A percentile compares a stretch with the other conserved stretches of the same genome.
Conservation (phyloP, 2,797 vertebrate species). For the Bovichtus variegatus region DNA sequence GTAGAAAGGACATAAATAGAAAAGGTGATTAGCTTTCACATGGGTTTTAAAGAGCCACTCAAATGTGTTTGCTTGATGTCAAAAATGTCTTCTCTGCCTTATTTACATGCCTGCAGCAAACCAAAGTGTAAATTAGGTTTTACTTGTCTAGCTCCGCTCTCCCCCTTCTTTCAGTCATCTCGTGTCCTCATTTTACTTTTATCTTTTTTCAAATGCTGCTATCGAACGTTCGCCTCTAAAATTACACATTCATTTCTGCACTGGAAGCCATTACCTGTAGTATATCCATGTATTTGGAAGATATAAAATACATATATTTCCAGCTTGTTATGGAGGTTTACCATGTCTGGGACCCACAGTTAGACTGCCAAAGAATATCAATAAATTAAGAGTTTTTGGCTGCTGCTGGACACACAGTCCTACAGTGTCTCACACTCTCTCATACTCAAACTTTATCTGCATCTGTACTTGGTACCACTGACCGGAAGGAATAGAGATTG, state of each 20-base stretch:
- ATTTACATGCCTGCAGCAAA: not conserved
- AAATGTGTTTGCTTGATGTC: not conserved
- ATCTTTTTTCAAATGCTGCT: not conserved
- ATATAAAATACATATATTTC: not conserved
- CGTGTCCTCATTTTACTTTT: not conserved
- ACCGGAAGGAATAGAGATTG: conserved; percentile 78
- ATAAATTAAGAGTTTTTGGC: conserved; percentile 49
- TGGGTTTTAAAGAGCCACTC: not conserved
- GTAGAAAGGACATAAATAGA: not conserved
- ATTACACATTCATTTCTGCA: not conserved
- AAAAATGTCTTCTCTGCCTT: conserved; percentile 9
- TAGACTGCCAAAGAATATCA: conserved; percentile 43
- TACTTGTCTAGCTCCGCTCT: not conserved
- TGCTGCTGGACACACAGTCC: conserved; percentile 13
- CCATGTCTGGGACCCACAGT: not conserved
- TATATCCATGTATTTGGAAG: not conserved
- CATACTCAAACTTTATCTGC: not conserved
- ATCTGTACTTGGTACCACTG: conserved; percentile 56
- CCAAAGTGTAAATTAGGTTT: conserved; percentile 3
- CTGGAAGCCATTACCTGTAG: not conserved
- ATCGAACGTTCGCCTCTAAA: not conserved
- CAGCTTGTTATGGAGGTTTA: not conserved
- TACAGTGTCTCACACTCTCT: not conserved
- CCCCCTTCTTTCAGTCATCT: not conserved
- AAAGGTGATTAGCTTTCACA: not conserved